phyloP scores from a whole-genome alignment of 2,797 vertebrate species.

The Threskiornis aethiopicus region DNA sequence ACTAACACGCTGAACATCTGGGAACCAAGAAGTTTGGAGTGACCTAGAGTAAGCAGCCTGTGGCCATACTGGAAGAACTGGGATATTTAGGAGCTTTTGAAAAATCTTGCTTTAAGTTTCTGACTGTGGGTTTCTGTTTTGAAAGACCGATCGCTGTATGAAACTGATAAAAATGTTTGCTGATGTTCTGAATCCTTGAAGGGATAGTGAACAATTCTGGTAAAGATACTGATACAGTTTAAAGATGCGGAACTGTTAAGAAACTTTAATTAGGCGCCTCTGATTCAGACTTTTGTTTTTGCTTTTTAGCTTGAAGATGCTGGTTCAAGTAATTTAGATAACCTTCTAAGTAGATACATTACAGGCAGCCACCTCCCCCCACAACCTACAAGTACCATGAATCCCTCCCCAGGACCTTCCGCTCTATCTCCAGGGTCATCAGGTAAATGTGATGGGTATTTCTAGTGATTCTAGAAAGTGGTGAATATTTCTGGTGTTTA shows the following conservation, averaged over 20 bases:
- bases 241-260: not conserved
- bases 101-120: not conserved
- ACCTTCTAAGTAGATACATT: constrained; percentile 92
- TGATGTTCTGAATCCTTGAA: not conserved
- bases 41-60: not conserved
- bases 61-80: not conserved
- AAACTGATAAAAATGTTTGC: not conserved
- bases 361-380: constrained; percentile 88
- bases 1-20: not conserved
- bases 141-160: not conserved
- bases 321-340: constrained; percentile 91
- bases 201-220: not conserved
- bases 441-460: constrained; percentile 78
- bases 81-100: not conserved
- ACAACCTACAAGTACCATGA: constrained; percentile 86
- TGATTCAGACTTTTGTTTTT: constrained; percentile 34
- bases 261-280: not conserved
- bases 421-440: constrained; percentile 95
- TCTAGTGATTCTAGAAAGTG: not conserved
- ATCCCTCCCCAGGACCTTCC: constrained; percentile 93
- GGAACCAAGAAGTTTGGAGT: not conserved
- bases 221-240: not conserved
- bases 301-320: constrained; percentile 92
- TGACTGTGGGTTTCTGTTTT: not conserved
- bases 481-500: not conserved